Conservation (phyloP, 2,888 invertebrate genomes). For the Lamproptera curius region DNA sequence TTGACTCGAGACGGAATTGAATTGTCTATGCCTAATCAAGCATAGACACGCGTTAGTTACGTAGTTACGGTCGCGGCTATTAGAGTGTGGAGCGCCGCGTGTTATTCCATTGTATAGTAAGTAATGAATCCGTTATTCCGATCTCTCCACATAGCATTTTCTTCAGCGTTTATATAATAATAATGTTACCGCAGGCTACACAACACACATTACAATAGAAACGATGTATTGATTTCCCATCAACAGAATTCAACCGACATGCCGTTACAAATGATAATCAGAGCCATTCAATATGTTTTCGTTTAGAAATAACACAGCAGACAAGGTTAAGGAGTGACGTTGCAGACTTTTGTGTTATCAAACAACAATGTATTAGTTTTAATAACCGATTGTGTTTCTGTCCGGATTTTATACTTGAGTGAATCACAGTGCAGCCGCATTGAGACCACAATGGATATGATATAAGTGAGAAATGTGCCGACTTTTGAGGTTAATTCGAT, state of each 20-base stretch:
- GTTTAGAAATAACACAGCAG: constrained; percentile 4
- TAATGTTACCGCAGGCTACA: constrained; percentile 69
- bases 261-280: constrained; percentile 74
- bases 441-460: constrained; percentile 77
- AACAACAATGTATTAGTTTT: not conserved
- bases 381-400: constrained; percentile 35
- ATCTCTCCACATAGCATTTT: constrained; percentile 72
- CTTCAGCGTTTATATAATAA: constrained; percentile 59
- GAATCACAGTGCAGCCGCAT: constrained; percentile 64
- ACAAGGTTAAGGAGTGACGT: constrained; percentile 7
- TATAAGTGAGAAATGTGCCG: constrained; percentile 58
- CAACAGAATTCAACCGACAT: constrained; percentile 70
- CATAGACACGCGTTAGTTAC: not conserved
- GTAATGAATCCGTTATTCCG: constrained; percentile 73
- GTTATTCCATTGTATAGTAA: constrained; percentile 69
- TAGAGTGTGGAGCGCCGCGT: constrained; percentile 55
- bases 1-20: constrained; percentile 53
- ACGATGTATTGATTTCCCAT: constrained; percentile 69
- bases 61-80: not conserved
- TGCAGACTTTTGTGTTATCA: not conserved
- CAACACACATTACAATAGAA: constrained; percentile 76
- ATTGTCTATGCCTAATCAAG: constrained; percentile 40
- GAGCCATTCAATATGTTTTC: constrained; percentile 64
- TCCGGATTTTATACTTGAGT: constrained; percentile 71
- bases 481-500: constrained; percentile 43